phyloP scores from a whole-genome alignment of 1,140 invertebrate species.

The Cydia strobilella region DNA sequence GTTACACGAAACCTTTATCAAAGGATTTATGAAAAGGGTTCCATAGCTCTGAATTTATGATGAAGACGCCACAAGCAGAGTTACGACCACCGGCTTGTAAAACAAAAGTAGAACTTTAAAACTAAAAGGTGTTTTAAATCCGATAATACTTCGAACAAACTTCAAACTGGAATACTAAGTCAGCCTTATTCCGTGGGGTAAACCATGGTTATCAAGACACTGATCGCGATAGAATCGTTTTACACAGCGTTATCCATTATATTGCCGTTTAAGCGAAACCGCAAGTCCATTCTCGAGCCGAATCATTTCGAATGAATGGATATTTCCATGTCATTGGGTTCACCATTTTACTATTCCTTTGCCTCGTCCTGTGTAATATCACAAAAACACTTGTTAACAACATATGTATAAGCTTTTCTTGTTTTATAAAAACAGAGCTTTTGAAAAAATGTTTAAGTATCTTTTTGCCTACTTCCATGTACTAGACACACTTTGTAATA shows the following conservation, averaged over 20 bases:
- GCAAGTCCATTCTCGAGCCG: constrained; percentile 60
- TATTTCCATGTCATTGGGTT: constrained; percentile 69
- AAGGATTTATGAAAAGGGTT: constrained; percentile 4
- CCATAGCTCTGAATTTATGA: constrained; percentile 13
- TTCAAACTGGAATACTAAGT: constrained; percentile 1
- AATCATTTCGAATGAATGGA: constrained; percentile 66
- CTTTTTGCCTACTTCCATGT: too few species aligned
- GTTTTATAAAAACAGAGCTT: too few species aligned
- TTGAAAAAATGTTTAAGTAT: too few species aligned
- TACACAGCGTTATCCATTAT: constrained; percentile 38
- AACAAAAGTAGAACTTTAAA: not conserved
- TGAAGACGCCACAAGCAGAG: not conserved
- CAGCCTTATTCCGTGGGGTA: not conserved
- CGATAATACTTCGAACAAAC: constrained; percentile 1
- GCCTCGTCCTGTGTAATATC: constrained; percentile 37
- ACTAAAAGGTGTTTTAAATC: constrained; percentile 7
- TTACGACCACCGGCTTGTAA: not conserved
- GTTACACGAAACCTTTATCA: not conserved
- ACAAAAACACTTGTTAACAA: constrained; percentile 29
- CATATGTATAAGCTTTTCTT: too few species aligned
- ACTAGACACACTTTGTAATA: too few species aligned
- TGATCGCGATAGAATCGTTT: not conserved
- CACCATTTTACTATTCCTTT: constrained; percentile 52
- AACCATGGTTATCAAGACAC: not conserved
- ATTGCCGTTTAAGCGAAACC: constrained; percentile 60